These are phyloP conservation scores for Listronotus bonariensis DNA, from an alignment of 1,140 invertebrate genomes.

Conservation along the genomic window DNA sequence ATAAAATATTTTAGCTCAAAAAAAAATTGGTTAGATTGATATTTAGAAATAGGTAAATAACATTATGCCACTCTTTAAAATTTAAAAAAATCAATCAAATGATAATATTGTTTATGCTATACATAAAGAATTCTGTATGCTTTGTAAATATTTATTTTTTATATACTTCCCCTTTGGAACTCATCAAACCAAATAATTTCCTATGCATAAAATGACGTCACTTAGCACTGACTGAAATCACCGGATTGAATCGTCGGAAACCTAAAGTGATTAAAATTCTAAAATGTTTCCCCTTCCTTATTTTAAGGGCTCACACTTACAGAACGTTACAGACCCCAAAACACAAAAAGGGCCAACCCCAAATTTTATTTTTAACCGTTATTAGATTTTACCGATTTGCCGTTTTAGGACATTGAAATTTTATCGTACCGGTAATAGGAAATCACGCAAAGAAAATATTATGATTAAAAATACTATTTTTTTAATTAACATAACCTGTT, in stretches of 20 bases:
- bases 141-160: too few relatives aligned
- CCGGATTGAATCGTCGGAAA: constrained; percentile 17
- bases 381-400: constrained; percentile 4
- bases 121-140: too few relatives aligned
- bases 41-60: too few relatives aligned
- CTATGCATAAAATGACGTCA: constrained; percentile 21
- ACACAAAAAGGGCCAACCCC: constrained; percentile 13
- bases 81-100: too few relatives aligned
- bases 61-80: too few relatives aligned
- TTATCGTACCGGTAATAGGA: too few relatives aligned
- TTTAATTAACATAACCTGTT: too few relatives aligned
- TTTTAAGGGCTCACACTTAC: constrained; percentile 22
- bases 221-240: constrained; percentile 7
- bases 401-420: not conserved
- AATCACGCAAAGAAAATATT: too few relatives aligned
- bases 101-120: too few relatives aligned
- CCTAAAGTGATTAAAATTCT: constrained; percentile 21
- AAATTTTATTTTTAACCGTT: constrained; percentile 4
- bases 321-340: constrained; percentile 13
- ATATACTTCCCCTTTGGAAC: not conserved
- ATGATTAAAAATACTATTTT: too few relatives aligned
- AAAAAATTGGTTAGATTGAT: too few relatives aligned
- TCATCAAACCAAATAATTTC: constrained; percentile 19
- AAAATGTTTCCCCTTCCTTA: constrained; percentile 14
- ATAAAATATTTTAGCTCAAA: too few relatives aligned